Evolutionary conservation across 1,140 invertebrate genomes (phyloP).

Genomic region (Neuroterus valhalla): DNA sequence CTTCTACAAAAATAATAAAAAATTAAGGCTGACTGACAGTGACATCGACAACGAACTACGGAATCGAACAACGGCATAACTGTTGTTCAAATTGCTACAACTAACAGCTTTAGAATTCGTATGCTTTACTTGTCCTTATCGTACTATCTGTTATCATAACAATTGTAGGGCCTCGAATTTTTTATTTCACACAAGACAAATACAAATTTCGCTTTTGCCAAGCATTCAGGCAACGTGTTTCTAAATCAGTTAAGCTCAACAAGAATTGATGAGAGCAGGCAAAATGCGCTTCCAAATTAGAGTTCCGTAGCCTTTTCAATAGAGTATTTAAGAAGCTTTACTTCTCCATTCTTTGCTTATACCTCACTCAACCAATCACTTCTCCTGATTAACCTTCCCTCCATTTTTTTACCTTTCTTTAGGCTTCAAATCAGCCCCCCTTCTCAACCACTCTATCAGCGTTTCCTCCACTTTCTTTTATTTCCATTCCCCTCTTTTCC

Average conservation of each 20-base stretch:
- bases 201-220: conserved; percentile 25
- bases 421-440: too few species aligned
- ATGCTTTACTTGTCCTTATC: conserved; percentile 72
- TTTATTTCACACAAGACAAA: conserved; percentile 33
- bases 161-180: conserved; percentile 21
- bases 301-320: too few species aligned
- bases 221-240: conserved; percentile 6
- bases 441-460: too few species aligned
- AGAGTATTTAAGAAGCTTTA: too few species aligned
- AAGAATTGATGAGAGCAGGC: too few species aligned
- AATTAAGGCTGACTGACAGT: conserved; percentile 43
- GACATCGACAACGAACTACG: conserved; percentile 65
- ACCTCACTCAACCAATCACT: too few species aligned
- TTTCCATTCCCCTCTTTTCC: too few species aligned
- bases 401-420: too few species aligned
- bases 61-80: conserved; percentile 61
- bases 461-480: too few species aligned
- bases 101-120: conserved; percentile 74
- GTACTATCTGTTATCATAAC: conserved; percentile 50
- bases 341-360: too few species aligned
- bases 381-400: too few species aligned
- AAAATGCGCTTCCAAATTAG: too few species aligned
- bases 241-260: not conserved
- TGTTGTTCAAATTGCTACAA: conserved; percentile 66
- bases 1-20: conserved; percentile 22